Base-by-base conservation (phyloP, 2,113 vertebrate genomes). In the Gopherus evgoodei region DNA sequence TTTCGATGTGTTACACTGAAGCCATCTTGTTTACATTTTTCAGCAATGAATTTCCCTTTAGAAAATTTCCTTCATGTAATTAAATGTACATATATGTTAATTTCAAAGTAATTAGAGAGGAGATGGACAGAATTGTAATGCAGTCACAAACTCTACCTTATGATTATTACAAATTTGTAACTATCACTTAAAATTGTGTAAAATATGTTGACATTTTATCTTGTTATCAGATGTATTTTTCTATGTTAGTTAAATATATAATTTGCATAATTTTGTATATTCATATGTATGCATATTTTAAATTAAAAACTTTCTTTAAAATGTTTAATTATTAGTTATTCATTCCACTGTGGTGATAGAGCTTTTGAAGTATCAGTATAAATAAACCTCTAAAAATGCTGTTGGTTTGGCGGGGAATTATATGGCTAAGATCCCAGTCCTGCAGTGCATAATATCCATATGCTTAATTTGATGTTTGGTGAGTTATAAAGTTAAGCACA, bases 161-260 rank as follows among this genome's bases (percentile, higher is more conserved):
- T 85, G 84, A 97, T 86, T 93, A 94, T 92, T 94, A 91, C 93
- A 89, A 89, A 91, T 97, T 94, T 98, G 94, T 98, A 95, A 93
- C 35, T 95, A 91, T 88, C 65, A 93, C 92, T 96, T 84, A 85
- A 38, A 95, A 96, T 91, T 93, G 81, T 98, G 96, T 98, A 97
- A 96, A 95, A 97, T 96, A 98, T 47, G 93, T 93, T 96, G 83
- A 95, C 94, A 95, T 97, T 97, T 97, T 96, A 96, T 97, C 98
- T 98, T 98, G 97, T 98, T 98, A 98, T 93, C 93, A 98, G 97
- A 98, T 95, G 98, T 98, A 98, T 98, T 98, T 98, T 98, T 98
- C 97, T 98, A 98, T 98, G 97, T 98, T 97, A 95, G 82, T 93
- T 90, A 98, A 94, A 98, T 97, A 98, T 98, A 98, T 97, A 97